Percentiles rank a stretch among this genome's conserved stretches.
These are phyloP conservation scores for Neogale vison DNA, from an alignment of 2,113 vertebrate species.

Conservation along the genomic window DNA sequence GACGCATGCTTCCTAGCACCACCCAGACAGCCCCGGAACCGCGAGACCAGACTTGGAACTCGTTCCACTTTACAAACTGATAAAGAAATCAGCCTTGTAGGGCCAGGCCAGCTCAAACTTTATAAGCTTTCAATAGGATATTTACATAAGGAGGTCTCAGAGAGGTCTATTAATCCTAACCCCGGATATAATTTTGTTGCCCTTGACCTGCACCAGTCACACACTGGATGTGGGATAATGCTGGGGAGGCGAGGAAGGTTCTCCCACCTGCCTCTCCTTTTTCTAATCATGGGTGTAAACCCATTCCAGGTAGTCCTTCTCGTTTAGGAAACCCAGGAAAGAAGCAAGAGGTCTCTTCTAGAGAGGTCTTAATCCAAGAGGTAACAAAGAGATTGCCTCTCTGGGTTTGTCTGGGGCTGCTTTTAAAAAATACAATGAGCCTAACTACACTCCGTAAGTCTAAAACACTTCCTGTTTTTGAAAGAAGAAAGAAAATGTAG, in stretches of 20 bases:
- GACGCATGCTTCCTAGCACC: not conserved
- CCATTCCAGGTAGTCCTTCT: not conserved
- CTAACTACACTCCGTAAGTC: not conserved
- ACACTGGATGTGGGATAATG: not conserved
- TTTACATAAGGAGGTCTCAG: not conserved
- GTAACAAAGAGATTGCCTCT: not conserved
- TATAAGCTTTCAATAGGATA: not conserved
- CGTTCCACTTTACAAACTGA: not conserved
- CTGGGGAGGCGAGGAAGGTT: not conserved
- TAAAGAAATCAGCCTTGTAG: not conserved
- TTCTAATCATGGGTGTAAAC: not conserved
- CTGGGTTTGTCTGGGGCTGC: not conserved
- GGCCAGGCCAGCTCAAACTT: not conserved
- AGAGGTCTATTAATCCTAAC: not conserved
- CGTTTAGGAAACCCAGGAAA: not conserved
- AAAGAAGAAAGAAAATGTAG: not conserved
- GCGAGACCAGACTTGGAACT: not conserved
- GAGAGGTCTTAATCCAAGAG: not conserved
- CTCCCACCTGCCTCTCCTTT: not conserved
- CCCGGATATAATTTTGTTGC: not conserved
- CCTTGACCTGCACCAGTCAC: accelerated
- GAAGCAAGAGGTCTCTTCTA: not conserved
- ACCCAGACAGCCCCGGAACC: not conserved
- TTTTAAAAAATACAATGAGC: not conserved
- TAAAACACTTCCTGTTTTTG: not conserved